Percentiles rank a stretch among this genome's conserved stretches.
phyloP scores from a whole-genome alignment of 1,140 invertebrate genomes.

The Pectinophora gossypiella region DNA sequence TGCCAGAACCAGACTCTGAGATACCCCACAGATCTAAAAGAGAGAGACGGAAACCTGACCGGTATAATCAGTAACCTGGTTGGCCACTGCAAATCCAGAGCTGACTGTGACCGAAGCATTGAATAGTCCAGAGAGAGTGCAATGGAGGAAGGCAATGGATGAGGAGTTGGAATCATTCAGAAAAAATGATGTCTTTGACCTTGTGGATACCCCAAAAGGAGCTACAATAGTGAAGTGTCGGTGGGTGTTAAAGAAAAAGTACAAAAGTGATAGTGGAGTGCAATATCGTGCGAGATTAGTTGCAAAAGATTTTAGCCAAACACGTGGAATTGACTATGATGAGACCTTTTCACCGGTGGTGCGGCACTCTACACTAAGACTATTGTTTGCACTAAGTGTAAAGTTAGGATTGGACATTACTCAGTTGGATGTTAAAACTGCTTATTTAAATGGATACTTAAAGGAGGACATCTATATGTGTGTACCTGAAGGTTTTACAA shows the following conservation, averaged over 20 bases:
- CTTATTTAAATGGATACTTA: constrained; percentile 5
- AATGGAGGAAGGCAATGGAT: constrained; percentile 10
- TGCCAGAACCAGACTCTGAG: no score
- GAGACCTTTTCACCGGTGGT: constrained; percentile 45
- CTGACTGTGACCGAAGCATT: constrained; percentile 11
- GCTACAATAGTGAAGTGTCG: constrained; percentile 31
- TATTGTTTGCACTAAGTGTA: constrained; percentile 13
- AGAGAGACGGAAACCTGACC: no score
- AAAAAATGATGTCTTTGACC: constrained; percentile 37
- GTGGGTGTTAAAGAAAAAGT: constrained; percentile 57
- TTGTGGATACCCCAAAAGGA: constrained; percentile 31
- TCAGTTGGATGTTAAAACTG: constrained; percentile 9
- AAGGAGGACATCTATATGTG: constrained; percentile 8
- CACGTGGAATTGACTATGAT: constrained; percentile 15
- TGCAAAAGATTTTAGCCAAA: constrained; percentile 50
- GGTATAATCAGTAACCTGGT: no score
- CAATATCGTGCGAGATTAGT: constrained; percentile 62
- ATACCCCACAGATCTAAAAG: no score
- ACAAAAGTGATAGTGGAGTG: constrained; percentile 25
- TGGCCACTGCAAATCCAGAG: no score
- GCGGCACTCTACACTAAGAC: constrained; percentile 39
- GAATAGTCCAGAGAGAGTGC: constrained; percentile 7
- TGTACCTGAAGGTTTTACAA: constrained; percentile 3
- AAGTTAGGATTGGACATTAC: neutral
- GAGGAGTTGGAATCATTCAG: constrained; percentile 21